These are phyloP conservation scores for Aplocera efformata DNA, from an alignment of 2,888 invertebrate genomes.

Conservation along the genomic window DNA sequence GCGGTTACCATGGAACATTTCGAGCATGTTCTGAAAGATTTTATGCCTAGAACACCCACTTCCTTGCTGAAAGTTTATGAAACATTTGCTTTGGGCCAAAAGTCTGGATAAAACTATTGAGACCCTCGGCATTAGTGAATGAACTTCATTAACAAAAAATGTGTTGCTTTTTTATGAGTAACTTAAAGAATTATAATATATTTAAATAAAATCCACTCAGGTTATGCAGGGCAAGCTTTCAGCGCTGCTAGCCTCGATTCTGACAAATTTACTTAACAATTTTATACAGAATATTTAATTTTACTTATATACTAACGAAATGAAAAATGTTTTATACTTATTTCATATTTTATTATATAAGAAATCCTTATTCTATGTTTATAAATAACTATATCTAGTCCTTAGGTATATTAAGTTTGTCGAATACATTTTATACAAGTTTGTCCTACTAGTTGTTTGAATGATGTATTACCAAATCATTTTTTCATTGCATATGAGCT, in stretches of 20 bases:
- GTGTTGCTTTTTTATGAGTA: no score
- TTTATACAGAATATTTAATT: no score
- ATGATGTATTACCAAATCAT: neutral
- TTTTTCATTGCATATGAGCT: neutral
- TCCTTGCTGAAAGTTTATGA: slow-evolving; percentile 87
- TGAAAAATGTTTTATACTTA: slow-evolving; percentile 9
- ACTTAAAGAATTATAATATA: no score
- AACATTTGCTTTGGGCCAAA: slow-evolving; percentile 75
- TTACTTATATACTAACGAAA: no score
- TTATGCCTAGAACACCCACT: slow-evolving; percentile 88
- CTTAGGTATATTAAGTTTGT: slow-evolving; percentile 33
- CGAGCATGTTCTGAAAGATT: slow-evolving; percentile 83
- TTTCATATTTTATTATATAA: slow-evolving; percentile 47
- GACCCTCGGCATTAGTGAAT: no score
- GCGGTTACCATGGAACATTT: slow-evolving; percentile 86
- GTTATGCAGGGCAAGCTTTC: no score
- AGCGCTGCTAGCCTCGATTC: no score
- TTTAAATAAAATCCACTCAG: no score
- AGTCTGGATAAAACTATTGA: slow-evolving; percentile 37
- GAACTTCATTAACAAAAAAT: no score
- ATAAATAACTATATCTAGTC: slow-evolving; percentile 54
- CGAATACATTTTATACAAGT: slow-evolving; percentile 28
- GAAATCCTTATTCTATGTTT: slow-evolving; percentile 47
- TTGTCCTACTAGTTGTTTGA: slow-evolving; percentile 14
- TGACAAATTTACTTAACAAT: no score